Evolutionary conservation across 2,888 invertebrate genomes (phyloP).

Genomic region (Papilio elwesi): DNA sequence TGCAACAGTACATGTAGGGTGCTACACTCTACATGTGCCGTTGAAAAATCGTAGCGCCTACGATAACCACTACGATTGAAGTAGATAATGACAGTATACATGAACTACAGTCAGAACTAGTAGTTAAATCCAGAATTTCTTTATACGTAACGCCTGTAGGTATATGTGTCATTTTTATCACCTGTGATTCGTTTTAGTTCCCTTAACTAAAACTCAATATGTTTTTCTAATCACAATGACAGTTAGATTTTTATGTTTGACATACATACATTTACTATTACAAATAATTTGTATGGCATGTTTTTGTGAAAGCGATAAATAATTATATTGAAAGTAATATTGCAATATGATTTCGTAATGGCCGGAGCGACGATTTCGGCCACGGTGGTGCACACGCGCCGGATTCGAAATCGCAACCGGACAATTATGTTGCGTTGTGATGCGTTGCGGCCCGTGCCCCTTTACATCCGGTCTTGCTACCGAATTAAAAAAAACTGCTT

Average conservation of each 20-base stretch:
- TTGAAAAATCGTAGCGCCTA: neutral
- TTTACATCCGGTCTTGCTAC: slow-evolving; percentile 52
- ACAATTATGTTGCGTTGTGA: slow-evolving; percentile 65
- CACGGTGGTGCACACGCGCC: slow-evolving; percentile 61
- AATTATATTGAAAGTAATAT: slow-evolving; percentile 51
- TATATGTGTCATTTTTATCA: neutral
- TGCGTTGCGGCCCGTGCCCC: slow-evolving; percentile 59
- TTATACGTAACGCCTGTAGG: neutral
- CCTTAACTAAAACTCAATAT: no score
- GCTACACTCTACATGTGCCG: neutral
- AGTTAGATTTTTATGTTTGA: neutral
- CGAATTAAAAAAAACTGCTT: slow-evolving; percentile 32
- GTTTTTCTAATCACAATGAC: neutral
- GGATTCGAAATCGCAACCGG: slow-evolving; percentile 69
- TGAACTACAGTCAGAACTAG: neutral
- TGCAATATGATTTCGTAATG: slow-evolving; percentile 45
- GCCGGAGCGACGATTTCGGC: slow-evolving; percentile 47
- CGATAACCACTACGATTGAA: neutral
- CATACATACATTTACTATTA: no score
- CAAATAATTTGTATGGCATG: slow-evolving; percentile 38
- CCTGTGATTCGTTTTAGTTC: no score
- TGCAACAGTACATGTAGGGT: no score
- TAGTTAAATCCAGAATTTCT: neutral
- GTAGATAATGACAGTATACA: neutral
- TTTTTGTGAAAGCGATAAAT: slow-evolving; percentile 8